Percentiles rank a stretch among this genome's conserved stretches.
phyloP scores from a whole-genome alignment of 2,888 invertebrate species.

The Cerastis leucographa region DNA sequence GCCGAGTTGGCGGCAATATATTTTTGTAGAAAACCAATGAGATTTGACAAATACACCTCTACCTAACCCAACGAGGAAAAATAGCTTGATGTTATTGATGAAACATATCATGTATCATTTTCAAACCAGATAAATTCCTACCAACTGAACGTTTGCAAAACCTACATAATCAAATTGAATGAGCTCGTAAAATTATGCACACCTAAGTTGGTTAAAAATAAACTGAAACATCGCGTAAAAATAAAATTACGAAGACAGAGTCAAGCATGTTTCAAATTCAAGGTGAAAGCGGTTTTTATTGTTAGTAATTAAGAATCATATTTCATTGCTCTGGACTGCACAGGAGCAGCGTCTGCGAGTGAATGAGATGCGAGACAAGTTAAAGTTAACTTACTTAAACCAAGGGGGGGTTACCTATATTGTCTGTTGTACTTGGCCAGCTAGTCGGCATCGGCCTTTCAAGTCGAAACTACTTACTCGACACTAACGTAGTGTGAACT shows the following conservation, averaged over 20 bases:
- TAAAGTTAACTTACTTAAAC: not conserved
- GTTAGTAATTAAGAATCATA: constrained; percentile 2
- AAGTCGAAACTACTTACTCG: not conserved
- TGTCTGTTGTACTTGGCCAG: not conserved
- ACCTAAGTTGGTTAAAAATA: constrained; percentile 2
- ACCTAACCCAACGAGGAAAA: not conserved
- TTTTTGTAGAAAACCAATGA: not conserved
- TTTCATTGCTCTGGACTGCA: not conserved
- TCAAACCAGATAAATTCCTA: not conserved
- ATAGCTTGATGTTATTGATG: not conserved
- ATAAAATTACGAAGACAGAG: not conserved
- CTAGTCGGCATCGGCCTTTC: constrained; percentile 3
- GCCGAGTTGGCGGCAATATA: not conserved
- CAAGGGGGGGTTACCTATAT: not conserved
- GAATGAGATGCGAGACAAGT: constrained; percentile 2
- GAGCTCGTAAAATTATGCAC: not conserved
- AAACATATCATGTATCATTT: not conserved
- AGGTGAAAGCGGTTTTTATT: not conserved
- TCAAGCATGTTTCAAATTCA: not conserved
- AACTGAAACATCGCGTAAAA: not conserved
- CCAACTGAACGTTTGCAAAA: not conserved
- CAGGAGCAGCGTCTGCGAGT: not conserved
- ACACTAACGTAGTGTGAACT: constrained; percentile 10
- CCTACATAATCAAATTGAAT: not conserved
- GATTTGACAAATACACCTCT: not conserved